Conservation (phyloP, 2,797 vertebrate species). For the Pipistrellus kuhlii region DNA sequence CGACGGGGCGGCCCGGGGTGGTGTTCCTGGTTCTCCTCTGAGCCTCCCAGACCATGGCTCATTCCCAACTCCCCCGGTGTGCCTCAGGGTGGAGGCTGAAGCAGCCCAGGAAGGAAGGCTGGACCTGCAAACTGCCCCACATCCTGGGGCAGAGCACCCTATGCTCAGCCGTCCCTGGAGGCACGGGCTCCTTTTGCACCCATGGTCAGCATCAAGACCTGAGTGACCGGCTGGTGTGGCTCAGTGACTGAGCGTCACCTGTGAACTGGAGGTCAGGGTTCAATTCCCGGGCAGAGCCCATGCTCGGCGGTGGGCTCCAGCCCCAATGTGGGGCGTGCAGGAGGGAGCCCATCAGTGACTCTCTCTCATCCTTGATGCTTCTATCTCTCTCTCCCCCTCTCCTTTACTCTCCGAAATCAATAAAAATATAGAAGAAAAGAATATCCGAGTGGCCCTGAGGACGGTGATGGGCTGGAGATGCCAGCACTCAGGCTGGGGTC, state of each 20-base stretch:
- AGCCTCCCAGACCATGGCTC: not conserved
- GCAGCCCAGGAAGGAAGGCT: not conserved
- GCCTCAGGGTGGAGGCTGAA: not conserved
- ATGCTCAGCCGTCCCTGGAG: not conserved
- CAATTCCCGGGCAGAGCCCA: too few relatives aligned
- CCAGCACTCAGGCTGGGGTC: not conserved
- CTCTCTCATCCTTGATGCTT: too few relatives aligned
- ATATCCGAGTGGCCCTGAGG: not conserved
- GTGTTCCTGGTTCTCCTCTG: not conserved
- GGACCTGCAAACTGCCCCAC: not conserved
- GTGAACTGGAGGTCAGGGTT: too few relatives aligned
- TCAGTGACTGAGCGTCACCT: too few relatives aligned
- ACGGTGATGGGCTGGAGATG: not conserved
- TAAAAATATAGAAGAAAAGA: too few relatives aligned
- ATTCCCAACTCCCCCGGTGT: not conserved
- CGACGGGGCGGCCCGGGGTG: not conserved
- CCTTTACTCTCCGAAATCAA: too few relatives aligned
- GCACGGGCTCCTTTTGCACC: not conserved
- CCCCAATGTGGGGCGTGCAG: too few relatives aligned
- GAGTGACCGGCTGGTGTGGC: not conserved
- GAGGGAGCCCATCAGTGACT: too few relatives aligned
- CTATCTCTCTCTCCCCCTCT: too few relatives aligned
- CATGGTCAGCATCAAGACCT: not conserved
- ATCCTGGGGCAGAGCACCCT: not conserved
- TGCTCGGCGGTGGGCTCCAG: too few relatives aligned